phyloP scores from a whole-genome alignment of 2,113 vertebrate genomes.

The Nothobranchius kuhntae region DNA sequence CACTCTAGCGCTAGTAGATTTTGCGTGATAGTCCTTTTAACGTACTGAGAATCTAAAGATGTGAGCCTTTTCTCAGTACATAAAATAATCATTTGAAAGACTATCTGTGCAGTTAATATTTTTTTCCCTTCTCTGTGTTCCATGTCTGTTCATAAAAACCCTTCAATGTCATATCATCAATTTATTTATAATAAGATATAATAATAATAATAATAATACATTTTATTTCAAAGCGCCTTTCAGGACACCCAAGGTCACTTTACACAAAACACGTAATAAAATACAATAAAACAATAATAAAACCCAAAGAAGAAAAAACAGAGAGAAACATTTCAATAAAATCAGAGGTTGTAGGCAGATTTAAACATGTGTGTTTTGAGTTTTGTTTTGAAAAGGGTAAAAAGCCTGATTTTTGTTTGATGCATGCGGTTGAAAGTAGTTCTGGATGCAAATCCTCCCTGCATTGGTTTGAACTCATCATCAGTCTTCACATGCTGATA shows the following conservation, averaged over 20 bases:
- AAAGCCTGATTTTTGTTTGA: neutral
- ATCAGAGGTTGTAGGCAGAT: too few species aligned
- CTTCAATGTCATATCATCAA: neutral
- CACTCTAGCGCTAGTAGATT: too few species aligned
- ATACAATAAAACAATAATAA: too few species aligned
- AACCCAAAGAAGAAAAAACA: too few species aligned
- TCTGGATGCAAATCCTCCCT: neutral
- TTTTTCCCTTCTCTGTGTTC: neutral
- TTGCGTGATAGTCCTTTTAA: too few species aligned
- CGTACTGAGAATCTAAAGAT: neutral
- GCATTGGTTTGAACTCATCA: neutral
- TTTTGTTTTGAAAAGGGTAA: too few species aligned
- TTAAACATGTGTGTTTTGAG: too few species aligned
- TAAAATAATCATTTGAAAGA: neutral
- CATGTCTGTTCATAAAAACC: neutral
- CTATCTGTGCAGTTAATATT: neutral
- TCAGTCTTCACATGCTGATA: neutral
- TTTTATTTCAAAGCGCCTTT: too few species aligned
- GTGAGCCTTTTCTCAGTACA: neutral
- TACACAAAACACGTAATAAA: too few species aligned
- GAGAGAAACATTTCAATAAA: too few species aligned
- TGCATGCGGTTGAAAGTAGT: neutral
- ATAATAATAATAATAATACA: too few species aligned
- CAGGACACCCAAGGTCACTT: too few species aligned
- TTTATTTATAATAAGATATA: neutral